Evolutionary conservation across 1,140 invertebrate genomes (phyloP), one percentile per base, ranked within the genome.

Genomic region (Bradynema listronoti): DNA sequence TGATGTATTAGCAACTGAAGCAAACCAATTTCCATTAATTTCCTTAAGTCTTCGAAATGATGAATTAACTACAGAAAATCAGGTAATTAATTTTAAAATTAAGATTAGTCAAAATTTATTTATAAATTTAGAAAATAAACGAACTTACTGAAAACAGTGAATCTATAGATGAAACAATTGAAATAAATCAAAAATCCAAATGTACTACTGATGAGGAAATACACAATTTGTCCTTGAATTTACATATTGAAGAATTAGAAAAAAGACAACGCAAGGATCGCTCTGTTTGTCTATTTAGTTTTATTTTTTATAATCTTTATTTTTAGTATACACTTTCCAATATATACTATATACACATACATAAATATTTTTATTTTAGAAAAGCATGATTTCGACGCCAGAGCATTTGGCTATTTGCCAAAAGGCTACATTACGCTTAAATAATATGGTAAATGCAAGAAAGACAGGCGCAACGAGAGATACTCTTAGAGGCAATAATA

Each of bases 341-440:
- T 11, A 39, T 11, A 19, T 39, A 19, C 19, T 39, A 11, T 39
- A 39, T 39, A n/a, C n/a, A n/a, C n/a, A n/a, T n/a, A n/a, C n/a
- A n/a, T n/a, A n/a, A n/a, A n/a, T 39, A 11, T 11, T 47, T 9
- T 47, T 47, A 19, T 61, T 61, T 14, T 27, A 61, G 59, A 52
- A 61, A 57, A 61, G 59, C 41, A 45, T 61, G 24, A 27, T 47
- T 19, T 36, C 32, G 14, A 58, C 39, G 19, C 11, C 7, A 3
- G 59, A 61, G 32, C 55, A 61, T 47, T 39, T 59, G 32, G 39
- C 32, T 25, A 45, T 61, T 7, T 61, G 59, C 49, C 58, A 60
- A 42, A 61, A 61, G 50, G 16, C 57, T 24, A 32, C 47, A 16
- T 36, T 32, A 14, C 16, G 29, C 7, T 19, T 39, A 42, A 22